Evolutionary conservation across 2,888 invertebrate genomes (phyloP), one percentile per base, ranked within the genome.

Genomic region (Anoplius nigerrimus): DNA sequence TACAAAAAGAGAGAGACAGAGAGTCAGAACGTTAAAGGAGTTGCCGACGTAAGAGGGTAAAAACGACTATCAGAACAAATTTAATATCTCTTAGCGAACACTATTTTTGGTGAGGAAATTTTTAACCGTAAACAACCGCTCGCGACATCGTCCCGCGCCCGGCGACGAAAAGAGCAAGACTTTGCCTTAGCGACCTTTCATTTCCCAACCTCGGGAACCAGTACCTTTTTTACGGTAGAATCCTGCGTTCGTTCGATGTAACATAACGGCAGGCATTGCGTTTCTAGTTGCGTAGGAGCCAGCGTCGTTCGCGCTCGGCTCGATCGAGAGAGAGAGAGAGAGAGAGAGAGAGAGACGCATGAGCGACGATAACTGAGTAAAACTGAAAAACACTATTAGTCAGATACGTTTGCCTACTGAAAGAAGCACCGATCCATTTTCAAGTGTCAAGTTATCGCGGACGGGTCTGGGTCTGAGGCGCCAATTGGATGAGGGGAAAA

Each of bases 221-320:
- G 67, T 74, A 62, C 74, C 69, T 64, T 68, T 74, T 72, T 72
- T 71, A 74, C 62, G 48, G 59, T 76, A 69, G 45, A 34, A 65
- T 62, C 55, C 55, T 74, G 24, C 62, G 56, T 80, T 70, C 52
- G 69, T 74, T 76, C 62, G 48, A 55, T 62, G 46, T 71, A 71
- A 67, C 53, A 53, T 53, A 51, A 58, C 51, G 54, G 63, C 62
- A 56, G 57, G 68, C 71, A 70, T 34, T 34, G 34, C 59, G 57
- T 69, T 77, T 65, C 56, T 64, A 66, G 62, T 42, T 69, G n/a
- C 16, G 21, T 64, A 60, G 18, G 21, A 53, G 20, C 53, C 54
- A 54, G 60, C 66, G 53, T 52, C 48, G 15, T 20, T 48, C 48
- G 5, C 16, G 48, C 15, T 16, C 2, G 15, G 46, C 3, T 6